Evolutionary conservation across 2,888 invertebrate species (phyloP).

Genomic region (Ectemnius continuus): DNA sequence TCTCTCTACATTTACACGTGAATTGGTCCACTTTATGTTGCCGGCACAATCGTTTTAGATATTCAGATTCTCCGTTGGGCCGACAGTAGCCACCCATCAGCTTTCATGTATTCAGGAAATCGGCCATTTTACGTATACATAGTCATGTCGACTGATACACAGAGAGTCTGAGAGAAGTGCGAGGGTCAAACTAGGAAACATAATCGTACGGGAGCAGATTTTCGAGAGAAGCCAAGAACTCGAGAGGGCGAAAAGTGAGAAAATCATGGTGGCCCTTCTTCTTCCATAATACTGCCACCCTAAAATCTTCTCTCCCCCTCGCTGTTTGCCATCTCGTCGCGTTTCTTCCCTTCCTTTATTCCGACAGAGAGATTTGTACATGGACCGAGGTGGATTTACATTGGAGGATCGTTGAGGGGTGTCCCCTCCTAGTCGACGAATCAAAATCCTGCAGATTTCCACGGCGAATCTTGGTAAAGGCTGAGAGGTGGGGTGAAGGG

Average conservation of each 20-base stretch:
- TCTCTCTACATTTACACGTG: background rate
- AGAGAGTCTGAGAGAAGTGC: background rate
- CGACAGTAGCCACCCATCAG: background rate
- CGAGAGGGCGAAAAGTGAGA: background rate
- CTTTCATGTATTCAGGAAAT: constrained; percentile 10
- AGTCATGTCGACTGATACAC: background rate
- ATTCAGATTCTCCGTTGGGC: background rate
- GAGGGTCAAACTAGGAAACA: background rate
- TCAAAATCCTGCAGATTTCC: constrained; percentile 41
- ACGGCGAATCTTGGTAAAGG: constrained; percentile 22
- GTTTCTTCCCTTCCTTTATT: background rate
- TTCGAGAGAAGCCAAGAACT: background rate
- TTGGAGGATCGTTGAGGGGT: constrained; percentile 45
- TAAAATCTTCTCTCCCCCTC: constrained; percentile 41
- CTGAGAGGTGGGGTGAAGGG: constrained; percentile 1
- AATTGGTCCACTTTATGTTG: constrained; percentile 1
- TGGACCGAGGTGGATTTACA: constrained; percentile 50
- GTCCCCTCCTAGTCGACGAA: constrained; percentile 42
- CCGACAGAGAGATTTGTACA: constrained; percentile 53
- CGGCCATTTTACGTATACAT: constrained; percentile 14
- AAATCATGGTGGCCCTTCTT: background rate
- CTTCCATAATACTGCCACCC: constrained; percentile 31
- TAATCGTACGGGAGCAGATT: background rate
- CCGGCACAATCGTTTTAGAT: background rate
- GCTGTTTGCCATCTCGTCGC: background rate